These are phyloP conservation scores for Emydura subglobosa DNA, from an alignment of 2,113 vertebrate species.

Conservation along the genomic window DNA sequence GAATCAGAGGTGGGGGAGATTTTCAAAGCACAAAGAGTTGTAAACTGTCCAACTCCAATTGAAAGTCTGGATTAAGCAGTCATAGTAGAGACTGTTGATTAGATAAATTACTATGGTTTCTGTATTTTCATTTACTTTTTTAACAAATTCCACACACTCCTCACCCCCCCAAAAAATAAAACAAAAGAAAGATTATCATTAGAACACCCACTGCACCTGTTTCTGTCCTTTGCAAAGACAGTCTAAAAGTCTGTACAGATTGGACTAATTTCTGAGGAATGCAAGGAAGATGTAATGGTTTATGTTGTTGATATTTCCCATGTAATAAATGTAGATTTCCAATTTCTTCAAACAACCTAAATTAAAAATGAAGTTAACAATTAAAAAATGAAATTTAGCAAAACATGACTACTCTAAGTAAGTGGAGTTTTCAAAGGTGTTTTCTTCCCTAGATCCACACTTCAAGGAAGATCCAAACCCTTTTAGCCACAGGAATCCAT, in stretches of 20 bases:
- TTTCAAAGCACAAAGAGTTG: not conserved
- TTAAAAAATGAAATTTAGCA: conserved; percentile 28
- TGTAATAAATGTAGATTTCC: conserved; percentile 36
- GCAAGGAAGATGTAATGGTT: conserved; percentile 47
- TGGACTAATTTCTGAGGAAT: conserved; percentile 65
- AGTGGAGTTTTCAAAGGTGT: not conserved
- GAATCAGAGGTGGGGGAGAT: not conserved
- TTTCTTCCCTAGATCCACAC: not conserved
- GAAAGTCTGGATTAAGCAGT: not conserved
- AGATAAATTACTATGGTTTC: not conserved
- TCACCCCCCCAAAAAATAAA: not conserved
- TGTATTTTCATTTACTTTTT: not conserved
- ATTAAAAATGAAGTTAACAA: conserved; percentile 15
- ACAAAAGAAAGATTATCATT: conserved; percentile 10
- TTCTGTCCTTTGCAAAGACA: conserved; percentile 54
- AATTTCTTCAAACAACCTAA: conserved; percentile 71
- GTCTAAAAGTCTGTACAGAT: conserved; percentile 46
- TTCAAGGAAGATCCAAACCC: not conserved
- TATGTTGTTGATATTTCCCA: conserved; percentile 55
- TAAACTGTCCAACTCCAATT: not conserved
- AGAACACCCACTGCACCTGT: conserved; percentile 67
- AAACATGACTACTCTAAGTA: not conserved
- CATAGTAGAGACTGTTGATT: not conserved
- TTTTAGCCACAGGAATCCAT: not conserved
- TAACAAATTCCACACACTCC: not conserved